Evolutionary conservation across 1,140 invertebrate genomes (phyloP).

Genomic region (Drosophila sturtevanti): DNA sequence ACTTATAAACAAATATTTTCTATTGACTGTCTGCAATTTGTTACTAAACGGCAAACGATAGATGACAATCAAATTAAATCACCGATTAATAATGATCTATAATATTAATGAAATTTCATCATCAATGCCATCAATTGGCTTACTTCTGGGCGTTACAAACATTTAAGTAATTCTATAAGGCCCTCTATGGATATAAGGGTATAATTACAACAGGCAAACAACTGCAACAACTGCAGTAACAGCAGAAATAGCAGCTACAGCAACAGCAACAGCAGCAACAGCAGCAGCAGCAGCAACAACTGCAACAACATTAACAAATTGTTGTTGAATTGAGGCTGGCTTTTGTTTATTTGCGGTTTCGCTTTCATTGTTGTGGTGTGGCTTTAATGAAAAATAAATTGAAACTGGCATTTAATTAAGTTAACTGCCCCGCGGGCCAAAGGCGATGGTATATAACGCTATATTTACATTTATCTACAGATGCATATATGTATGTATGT

Average conservation of each 20-base stretch:
- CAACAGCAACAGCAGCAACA: background rate
- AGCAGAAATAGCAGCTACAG: background rate
- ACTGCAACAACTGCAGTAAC: background rate
- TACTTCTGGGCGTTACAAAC: background rate
- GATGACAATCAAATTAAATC: too few relatives aligned
- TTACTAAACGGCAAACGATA: too few relatives aligned
- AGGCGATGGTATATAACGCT: background rate
- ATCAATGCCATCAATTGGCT: background rate
- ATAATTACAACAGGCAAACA: background rate
- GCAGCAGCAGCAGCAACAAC: background rate
- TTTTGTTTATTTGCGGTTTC: constrained; percentile 57
- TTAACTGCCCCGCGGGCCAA: constrained; percentile 39
- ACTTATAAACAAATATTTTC: too few relatives aligned
- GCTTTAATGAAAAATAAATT: constrained; percentile 71
- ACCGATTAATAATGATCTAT: too few relatives aligned
- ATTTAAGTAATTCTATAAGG: background rate
- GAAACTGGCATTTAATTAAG: constrained; percentile 80
- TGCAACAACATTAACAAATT: constrained; percentile 20
- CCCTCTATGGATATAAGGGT: background rate
- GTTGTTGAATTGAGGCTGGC: constrained; percentile 20
- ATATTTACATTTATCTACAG: background rate
- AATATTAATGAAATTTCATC: too few relatives aligned
- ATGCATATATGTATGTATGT: too few relatives aligned
- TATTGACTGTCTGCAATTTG: too few relatives aligned
- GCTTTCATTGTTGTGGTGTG: constrained; percentile 70